Base-by-base conservation (phyloP, 2,797 vertebrate genomes). In the Erpetoichthys calabaricus region DNA sequence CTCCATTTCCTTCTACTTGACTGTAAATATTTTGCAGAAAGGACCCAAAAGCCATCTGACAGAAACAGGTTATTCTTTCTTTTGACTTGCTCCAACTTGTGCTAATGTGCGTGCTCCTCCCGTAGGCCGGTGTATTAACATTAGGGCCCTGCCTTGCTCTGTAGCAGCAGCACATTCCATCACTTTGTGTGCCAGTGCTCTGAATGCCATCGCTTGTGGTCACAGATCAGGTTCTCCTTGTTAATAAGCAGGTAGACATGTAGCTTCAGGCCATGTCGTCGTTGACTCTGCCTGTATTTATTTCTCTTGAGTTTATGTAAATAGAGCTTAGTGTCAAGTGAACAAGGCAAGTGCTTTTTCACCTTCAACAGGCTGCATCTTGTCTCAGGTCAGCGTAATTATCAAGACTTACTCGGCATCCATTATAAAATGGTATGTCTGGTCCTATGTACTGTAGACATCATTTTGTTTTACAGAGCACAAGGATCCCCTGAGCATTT, bases 151-250 rank as follows among this genome's bases (percentile, higher is more conserved):
- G 55, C 7, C 41, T 55, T 60, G 51, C 47, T 9, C 56, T 8
- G 45, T 47, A 51, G 63, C 65, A 66, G 6, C n/a, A 72, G 72
- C 76, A 71, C 65, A 73, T 76, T 74, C 70, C 73, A 65, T 75
- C 72, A 75, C 71, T 75, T 7, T 6, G 41, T 42, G 10, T 42
- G 53, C 10, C 6, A 41, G 53, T 5, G 6, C 8, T n/a, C 53
- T 42, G 53, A 42, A 41, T 54, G 53, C 8, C 53, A 42, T 41
- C 44, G 53, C n/a, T 54, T 41, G n/a, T 42, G n/a, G 53, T 54
- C n/a, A 54, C 44, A 42, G 53, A 54, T 54, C 53, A 54, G 9
- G 41, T 41, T 54, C 41, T 41, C 9, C 41, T 54, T 54, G 25
- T 42, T 54, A 54, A 54, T 54, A 41, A 54, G 53, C 53, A 54